Evolutionary conservation across 2,797 vertebrate genomes (phyloP).

Genomic region (Sarcoramphus papa): DNA sequence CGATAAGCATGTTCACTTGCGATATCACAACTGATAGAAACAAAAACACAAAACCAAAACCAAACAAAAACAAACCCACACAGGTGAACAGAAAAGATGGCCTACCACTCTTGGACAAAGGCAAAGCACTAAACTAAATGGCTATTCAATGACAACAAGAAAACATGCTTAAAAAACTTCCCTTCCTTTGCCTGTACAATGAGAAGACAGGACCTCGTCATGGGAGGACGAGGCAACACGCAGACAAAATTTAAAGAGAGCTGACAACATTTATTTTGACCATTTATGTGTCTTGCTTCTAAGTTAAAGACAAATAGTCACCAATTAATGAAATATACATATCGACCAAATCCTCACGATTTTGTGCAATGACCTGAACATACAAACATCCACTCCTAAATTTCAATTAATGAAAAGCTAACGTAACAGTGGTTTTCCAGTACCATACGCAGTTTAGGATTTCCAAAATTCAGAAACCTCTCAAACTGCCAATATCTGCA

Average conservation of each 20-base stretch:
- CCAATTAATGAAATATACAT: background rate
- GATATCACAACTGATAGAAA: background rate
- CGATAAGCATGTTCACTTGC: rapidly evolving
- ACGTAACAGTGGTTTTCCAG: background rate
- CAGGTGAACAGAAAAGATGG: background rate
- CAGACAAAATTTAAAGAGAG: background rate
- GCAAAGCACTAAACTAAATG: background rate
- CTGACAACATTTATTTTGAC: background rate
- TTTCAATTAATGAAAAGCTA: background rate
- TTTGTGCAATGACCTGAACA: background rate
- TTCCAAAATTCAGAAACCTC: background rate
- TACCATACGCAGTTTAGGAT: background rate
- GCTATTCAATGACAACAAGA: background rate
- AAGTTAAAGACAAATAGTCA: background rate
- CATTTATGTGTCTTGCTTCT: background rate
- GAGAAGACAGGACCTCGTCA: background rate
- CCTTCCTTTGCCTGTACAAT: background rate
- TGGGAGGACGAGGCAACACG: background rate
- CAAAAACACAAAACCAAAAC: background rate
- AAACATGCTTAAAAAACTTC: background rate
- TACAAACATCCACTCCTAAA: background rate
- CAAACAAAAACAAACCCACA: background rate
- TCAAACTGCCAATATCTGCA: background rate
- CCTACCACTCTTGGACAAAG: background rate
- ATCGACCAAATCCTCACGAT: background rate